phyloP scores from a whole-genome alignment of 2,113 vertebrate species.

The Salvator merianae region DNA sequence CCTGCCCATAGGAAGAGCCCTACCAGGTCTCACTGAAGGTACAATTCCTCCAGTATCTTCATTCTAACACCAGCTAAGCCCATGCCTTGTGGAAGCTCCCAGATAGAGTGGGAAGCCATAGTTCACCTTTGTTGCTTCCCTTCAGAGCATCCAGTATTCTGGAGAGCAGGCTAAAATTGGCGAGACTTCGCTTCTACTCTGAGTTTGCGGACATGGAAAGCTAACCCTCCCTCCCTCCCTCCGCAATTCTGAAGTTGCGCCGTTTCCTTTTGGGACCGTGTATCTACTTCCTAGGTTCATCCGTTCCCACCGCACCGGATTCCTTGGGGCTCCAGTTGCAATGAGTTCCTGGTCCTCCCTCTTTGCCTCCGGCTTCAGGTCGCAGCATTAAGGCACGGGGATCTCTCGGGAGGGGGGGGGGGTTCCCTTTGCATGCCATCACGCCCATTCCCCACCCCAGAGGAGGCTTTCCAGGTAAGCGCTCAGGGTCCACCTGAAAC shows the following conservation, averaged over 20 bases:
- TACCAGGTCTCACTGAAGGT: too few species aligned
- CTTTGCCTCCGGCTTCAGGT: background rate
- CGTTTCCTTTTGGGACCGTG: too few species aligned
- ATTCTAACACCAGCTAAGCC: background rate
- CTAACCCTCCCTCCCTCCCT: background rate
- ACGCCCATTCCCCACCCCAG: too few species aligned
- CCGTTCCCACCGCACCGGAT: too few species aligned
- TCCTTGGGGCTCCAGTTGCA: background rate
- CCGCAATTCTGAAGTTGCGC: too few species aligned
- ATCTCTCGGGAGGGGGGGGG: too few species aligned
- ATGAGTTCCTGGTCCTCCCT: background rate
- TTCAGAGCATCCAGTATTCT: too few species aligned
- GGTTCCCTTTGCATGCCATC: too few species aligned
- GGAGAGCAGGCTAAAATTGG: too few species aligned
- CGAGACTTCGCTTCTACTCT: background rate
- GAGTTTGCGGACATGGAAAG: background rate
- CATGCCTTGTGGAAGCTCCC: background rate
- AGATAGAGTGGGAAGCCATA: background rate
- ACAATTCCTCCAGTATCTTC: too few species aligned
- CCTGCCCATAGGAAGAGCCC: background rate
- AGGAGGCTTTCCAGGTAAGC: background rate
- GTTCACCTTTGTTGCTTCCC: background rate
- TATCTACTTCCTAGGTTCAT: too few species aligned
- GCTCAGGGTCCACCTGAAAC: background rate
- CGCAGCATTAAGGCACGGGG: too few species aligned